A percentile compares a stretch with the other conserved stretches of the same genome.
phyloP scores from a whole-genome alignment of 2,113 vertebrate species.

The Rhinopomastus cyanomelas region DNA sequence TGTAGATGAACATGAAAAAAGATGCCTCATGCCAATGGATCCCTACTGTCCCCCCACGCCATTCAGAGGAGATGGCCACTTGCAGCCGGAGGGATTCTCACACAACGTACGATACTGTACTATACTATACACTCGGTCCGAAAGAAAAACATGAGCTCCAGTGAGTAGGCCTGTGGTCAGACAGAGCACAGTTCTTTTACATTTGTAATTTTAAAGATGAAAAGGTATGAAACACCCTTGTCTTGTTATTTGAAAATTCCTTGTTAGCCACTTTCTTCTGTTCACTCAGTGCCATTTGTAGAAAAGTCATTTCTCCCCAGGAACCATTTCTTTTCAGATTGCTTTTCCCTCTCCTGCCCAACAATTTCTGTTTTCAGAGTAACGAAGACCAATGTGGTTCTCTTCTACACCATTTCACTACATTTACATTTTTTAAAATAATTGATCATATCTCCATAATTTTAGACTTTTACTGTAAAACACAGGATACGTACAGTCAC shows the following conservation, averaged over 20 bases:
- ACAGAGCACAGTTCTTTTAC: not conserved
- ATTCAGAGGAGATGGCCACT: not conserved
- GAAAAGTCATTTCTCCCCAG: slow-evolving; percentile 46
- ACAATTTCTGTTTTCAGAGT: slow-evolving; percentile 60
- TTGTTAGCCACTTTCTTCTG: slow-evolving; percentile 28
- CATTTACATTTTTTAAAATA: slow-evolving; percentile 57
- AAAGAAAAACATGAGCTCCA: not conserved
- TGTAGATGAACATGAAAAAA: not conserved
- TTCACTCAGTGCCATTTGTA: slow-evolving; percentile 2
- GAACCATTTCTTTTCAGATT: slow-evolving; percentile 31
- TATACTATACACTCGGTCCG: not conserved
- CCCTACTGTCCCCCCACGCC: accelerated
- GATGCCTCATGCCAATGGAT: not conserved
- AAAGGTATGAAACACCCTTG: not conserved
- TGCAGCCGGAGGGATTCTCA: not conserved
- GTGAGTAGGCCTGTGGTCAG: slow-evolving; percentile 14
- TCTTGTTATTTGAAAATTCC: slow-evolving; percentile 41
- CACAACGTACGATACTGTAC: not conserved
- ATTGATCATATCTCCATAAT: slow-evolving; percentile 72
- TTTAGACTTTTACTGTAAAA: slow-evolving; percentile 70
- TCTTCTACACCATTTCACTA: slow-evolving; percentile 34
- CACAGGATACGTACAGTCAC: slow-evolving; percentile 56
- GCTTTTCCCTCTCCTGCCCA: slow-evolving; percentile 19
- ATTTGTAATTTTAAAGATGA: slow-evolving; percentile 30
- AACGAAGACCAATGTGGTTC: slow-evolving; percentile 43